These are phyloP conservation scores for Bubo blakistoni DNA, from an alignment of 2,113 vertebrate species.

Conservation along the genomic window DNA sequence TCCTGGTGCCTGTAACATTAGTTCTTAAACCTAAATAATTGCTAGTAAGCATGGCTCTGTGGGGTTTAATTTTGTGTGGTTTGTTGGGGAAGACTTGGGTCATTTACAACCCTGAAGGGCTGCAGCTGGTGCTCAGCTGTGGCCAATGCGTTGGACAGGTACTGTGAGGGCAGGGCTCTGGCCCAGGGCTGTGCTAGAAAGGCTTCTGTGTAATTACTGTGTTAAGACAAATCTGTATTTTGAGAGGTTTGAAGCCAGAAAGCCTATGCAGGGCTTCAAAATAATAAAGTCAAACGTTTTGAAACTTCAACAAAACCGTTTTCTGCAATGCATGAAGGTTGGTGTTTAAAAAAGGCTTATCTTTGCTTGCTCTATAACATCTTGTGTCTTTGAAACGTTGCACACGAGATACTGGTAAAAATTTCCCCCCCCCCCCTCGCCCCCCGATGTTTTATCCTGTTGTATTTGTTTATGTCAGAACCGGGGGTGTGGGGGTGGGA, in stretches of 20 bases:
- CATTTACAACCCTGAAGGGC: too few relatives aligned
- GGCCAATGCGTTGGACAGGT: rapidly evolving
- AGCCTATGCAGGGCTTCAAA: neutral
- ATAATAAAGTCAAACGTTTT: rapidly evolving
- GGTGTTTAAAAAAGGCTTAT: neutral
- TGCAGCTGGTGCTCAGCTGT: neutral
- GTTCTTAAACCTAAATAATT: neutral
- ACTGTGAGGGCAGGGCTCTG: neutral
- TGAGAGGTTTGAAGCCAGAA: neutral
- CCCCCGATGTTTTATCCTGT: neutral
- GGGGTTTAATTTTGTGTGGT: neutral
- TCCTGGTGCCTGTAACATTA: rapidly evolving
- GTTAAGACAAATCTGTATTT: neutral
- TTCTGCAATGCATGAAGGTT: neutral
- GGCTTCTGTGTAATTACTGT: neutral
- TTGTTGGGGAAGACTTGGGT: neutral
- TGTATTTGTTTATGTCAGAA: neutral
- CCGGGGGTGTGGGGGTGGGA: rapidly evolving
- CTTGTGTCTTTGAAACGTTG: neutral
- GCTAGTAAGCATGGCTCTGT: rapidly evolving
- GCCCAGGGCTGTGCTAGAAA: neutral
- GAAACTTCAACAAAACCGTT: neutral
- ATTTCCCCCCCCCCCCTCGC: rapidly evolving
- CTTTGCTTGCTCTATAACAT: neutral
- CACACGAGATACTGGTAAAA: neutral